Evolutionary conservation across 2,888 invertebrate genomes (phyloP).

Genomic region (Scaptomyza tumidula): DNA sequence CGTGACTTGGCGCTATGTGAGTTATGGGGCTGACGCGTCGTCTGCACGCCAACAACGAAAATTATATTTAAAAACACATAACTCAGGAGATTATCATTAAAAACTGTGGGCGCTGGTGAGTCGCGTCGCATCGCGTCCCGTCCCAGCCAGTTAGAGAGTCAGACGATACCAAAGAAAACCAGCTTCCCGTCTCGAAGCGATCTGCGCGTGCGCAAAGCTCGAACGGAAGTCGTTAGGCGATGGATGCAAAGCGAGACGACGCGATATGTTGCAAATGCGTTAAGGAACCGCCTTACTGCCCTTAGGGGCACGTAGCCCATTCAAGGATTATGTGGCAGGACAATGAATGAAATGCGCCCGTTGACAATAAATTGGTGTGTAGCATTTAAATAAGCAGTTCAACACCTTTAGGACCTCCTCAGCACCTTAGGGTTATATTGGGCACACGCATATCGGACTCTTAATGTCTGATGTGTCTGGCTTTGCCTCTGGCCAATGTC

Average conservation of each 20-base stretch:
- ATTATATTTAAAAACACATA: slow-evolving; percentile 85
- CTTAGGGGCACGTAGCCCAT: slow-evolving; percentile 64
- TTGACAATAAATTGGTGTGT: slow-evolving; percentile 77
- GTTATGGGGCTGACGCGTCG: slow-evolving; percentile 74
- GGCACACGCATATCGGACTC: slow-evolving; percentile 27
- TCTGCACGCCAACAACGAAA: slow-evolving; percentile 82
- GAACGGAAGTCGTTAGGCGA: slow-evolving; percentile 77
- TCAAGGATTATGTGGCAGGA: slow-evolving; percentile 76
- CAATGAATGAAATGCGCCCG: slow-evolving; percentile 73
- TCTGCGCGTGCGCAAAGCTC: slow-evolving; percentile 76
- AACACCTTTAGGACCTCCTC: slow-evolving; percentile 32
- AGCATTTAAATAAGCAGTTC: slow-evolving; percentile 76
- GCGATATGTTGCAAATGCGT: slow-evolving; percentile 57
- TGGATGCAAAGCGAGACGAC: slow-evolving; percentile 20
- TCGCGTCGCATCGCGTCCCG: slow-evolving; percentile 5
- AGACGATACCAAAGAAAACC: slow-evolving; percentile 1
- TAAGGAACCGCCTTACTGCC: slow-evolving; percentile 48
- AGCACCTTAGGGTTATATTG: slow-evolving; percentile 47
- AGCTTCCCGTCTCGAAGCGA: slow-evolving; percentile 37
- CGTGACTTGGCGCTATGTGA: slow-evolving; percentile 79
- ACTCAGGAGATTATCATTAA: slow-evolving; percentile 85
- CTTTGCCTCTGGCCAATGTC: slow-evolving; percentile 41
- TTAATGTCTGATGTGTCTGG: slow-evolving; percentile 28
- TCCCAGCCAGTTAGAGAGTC: not conserved
- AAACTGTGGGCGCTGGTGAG: slow-evolving; percentile 81